Evolutionary conservation across 2,797 vertebrate species (phyloP), one percentile per base, ranked within the genome.

Genomic region (Chiroxiphia lanceolata): DNA sequence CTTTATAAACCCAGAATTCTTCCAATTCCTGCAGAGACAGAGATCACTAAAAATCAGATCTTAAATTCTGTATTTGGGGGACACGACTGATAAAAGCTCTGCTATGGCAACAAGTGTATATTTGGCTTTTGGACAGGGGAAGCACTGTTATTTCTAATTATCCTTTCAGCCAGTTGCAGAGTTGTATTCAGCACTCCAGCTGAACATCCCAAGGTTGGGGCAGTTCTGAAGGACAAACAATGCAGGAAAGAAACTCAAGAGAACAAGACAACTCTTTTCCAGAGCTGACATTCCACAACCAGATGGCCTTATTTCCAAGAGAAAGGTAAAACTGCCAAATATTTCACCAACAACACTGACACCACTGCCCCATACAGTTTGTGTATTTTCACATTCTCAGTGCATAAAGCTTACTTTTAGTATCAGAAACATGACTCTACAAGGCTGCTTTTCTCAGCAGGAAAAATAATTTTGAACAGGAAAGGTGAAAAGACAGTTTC

Each of bases 1-100:
- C 98, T 94, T 97, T 98, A 86, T 98, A 99, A 27, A 99, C 98
- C 99, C 99, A 99, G 71, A 99, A 98, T 96, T 99, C 99, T 89
- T 99, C 98, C 91, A 99, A 90, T 87, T 99, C 99, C 99, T 99
- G 97, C 19, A 90, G 57, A 92, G 87, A 60, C 47, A 69, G 92
- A 79, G 36, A 69, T 33, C 5, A 2, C 11, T 25, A 54, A 59
- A 94, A 83, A 38, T 75, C n/a, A 89, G 44, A 50, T 60, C 13
- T 8, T 12, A n/a, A 61, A 19, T 64, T 57, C 33, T 72, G 3
- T 70, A 45, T 59, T 59, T 56, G 50, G 31, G 6, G 19, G 40
- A 16, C 48, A 51, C 2, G 18, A 61, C n/a, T 44, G 26, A 38
- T 9, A 64, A 78, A 45, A 89, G 38, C 36, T 72, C 40, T 79